A percentile compares a stretch with the other conserved stretches of the same genome.
phyloP scores from a whole-genome alignment of 2,797 vertebrate genomes.

The Luscinia luscinia region DNA sequence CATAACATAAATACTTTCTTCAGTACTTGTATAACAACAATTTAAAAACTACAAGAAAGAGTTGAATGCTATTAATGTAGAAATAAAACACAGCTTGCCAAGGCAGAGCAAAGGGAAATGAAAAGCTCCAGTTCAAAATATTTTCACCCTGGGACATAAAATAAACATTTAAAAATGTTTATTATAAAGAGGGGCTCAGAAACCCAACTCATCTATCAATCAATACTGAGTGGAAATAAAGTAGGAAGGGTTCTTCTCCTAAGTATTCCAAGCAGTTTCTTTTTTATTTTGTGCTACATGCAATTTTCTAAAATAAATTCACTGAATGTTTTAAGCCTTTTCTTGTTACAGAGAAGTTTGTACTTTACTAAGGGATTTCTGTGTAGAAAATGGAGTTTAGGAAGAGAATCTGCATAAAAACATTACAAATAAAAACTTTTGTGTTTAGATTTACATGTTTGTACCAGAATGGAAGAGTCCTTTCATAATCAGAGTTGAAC shows the following conservation, averaged over 20 bases:
- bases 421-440: background rate
- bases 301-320: constrained; percentile 59
- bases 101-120: constrained; percentile 72
- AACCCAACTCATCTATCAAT: constrained; percentile 63
- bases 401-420: background rate
- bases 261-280: constrained; percentile 43
- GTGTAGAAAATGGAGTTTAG: background rate
- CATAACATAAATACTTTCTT: constrained; percentile 75
- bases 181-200: constrained; percentile 73
- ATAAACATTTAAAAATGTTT: constrained; percentile 81
- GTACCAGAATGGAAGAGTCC: background rate
- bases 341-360: constrained; percentile 38
- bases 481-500: background rate
- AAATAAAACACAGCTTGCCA: constrained; percentile 70
- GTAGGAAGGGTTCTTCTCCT: constrained; percentile 29
- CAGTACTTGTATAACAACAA: constrained; percentile 46
- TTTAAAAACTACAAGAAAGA: constrained; percentile 58
- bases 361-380: background rate
- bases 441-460: background rate
- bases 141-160: constrained; percentile 78
- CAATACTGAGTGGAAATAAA: constrained; percentile 65
- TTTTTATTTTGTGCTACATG: constrained; percentile 62
- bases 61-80: constrained; percentile 68
- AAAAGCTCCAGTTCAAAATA: constrained; percentile 73
- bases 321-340: constrained; percentile 60